Conservation (phyloP, 2,113 vertebrate genomes). For the Elephas maximus region DNA sequence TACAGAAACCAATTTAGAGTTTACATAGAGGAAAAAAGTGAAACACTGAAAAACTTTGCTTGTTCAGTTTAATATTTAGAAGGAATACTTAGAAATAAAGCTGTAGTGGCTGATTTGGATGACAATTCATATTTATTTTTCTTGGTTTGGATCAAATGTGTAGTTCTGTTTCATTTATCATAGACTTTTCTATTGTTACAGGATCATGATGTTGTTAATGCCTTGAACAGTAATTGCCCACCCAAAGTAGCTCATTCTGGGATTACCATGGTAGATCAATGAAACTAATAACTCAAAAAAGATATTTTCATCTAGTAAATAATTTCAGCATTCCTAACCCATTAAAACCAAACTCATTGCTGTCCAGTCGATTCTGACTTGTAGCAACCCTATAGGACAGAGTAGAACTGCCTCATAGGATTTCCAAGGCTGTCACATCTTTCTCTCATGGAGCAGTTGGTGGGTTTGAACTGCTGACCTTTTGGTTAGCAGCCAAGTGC, state of each 20-base stretch:
- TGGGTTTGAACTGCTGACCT: neutral
- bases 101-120: neutral
- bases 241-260: neutral
- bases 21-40: neutral
- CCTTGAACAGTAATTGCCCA: neutral
- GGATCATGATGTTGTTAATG: neutral
- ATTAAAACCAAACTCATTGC: neutral
- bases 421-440: neutral
- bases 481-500: neutral
- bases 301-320: conserved; percentile 1
- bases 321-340: neutral
- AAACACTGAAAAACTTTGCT: neutral
- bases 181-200: neutral
- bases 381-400: neutral
- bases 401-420: neutral
- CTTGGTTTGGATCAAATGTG: neutral
- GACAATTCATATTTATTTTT: neutral
- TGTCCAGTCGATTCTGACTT: neutral
- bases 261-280: neutral
- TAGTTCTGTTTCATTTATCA: neutral
- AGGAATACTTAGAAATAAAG: neutral
- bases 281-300: conserved; percentile 6
- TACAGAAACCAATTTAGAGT: conserved; percentile 36
- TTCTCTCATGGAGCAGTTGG: neutral
- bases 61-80: conserved; percentile 6